Evolutionary conservation across 1,140 invertebrate genomes (phyloP).

Genomic region (Ceratosolen fusciceps): DNA sequence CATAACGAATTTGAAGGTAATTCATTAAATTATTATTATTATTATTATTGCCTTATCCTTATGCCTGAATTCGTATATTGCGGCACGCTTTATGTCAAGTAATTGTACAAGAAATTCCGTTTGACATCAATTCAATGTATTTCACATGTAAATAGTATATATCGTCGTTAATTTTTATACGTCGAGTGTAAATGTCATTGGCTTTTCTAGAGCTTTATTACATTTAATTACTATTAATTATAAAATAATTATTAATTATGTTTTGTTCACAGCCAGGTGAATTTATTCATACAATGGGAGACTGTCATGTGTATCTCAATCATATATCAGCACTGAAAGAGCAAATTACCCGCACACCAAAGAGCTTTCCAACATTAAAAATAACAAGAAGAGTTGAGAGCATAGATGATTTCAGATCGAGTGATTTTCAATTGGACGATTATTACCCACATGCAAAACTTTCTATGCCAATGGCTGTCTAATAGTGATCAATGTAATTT

Average conservation of each 20-base stretch:
- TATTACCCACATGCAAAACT: slow-evolving; percentile 95
- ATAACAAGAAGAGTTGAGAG: slow-evolving; percentile 80
- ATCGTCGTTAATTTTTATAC: slow-evolving; percentile 9
- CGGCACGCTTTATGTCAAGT: too few species aligned
- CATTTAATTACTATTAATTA: too few species aligned
- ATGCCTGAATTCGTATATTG: too few species aligned
- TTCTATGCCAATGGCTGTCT: slow-evolving; percentile 97
- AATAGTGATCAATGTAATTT: slow-evolving; percentile 60
- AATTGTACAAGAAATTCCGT: too few species aligned
- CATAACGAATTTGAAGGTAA: slow-evolving; percentile 86
- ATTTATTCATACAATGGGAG: slow-evolving; percentile 96
- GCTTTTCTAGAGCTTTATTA: background rate
- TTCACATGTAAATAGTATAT: too few species aligned
- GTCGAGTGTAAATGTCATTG: slow-evolving; percentile 20
- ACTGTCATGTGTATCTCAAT: slow-evolving; percentile 96
- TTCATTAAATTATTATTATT: slow-evolving; percentile 7
- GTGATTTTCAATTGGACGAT: slow-evolving; percentile 89
- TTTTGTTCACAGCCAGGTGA: slow-evolving; percentile 83
- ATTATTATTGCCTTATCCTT: background rate
- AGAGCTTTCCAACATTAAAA: slow-evolving; percentile 86
- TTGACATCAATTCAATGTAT: too few species aligned
- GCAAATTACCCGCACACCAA: slow-evolving; percentile 87
- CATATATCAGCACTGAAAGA: slow-evolving; percentile 89
- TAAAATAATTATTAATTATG: too few species aligned
- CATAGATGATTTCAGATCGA: slow-evolving; percentile 92